Evolutionary conservation across 2,113 vertebrate species (phyloP).

Genomic region (Plestiodon gilberti): DNA sequence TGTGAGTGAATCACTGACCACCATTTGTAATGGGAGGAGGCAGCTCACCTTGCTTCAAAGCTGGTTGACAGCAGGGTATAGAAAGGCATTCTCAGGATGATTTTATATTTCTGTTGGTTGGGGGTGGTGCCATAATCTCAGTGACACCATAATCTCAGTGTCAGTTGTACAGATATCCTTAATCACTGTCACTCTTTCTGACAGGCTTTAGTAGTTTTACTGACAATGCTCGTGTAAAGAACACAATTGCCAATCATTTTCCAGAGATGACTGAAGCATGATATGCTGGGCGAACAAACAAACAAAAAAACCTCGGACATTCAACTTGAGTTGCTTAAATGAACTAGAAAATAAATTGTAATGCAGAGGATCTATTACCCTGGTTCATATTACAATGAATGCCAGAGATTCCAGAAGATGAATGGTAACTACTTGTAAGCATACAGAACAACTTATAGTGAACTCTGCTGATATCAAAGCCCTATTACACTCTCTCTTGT

Average conservation of each 20-base stretch:
- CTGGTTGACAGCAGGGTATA: background rate
- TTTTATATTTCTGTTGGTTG: conserved; percentile 4
- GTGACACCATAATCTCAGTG: conserved; percentile 11
- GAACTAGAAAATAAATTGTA: no score
- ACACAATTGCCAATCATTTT: background rate
- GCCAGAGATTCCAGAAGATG: background rate
- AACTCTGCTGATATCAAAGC: background rate
- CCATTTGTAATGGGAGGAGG: background rate
- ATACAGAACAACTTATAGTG: no score
- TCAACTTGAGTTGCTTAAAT: background rate
- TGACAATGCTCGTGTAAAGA: background rate
- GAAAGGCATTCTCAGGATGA: background rate
- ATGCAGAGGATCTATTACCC: no score
- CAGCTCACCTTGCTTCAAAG: conserved; percentile 6
- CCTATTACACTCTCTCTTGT: background rate
- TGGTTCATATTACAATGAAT: background rate
- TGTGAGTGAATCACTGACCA: background rate
- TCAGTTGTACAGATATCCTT: conserved; percentile 5
- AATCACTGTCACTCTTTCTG: conserved; percentile 7
- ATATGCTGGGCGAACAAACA: background rate
- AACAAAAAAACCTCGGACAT: background rate
- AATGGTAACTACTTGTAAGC: background rate
- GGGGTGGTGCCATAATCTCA: background rate
- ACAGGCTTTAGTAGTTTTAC: background rate
- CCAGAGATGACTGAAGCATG: background rate